Percentiles rank a stretch among this genome's conserved stretches.
Evolutionary conservation across 2,113 vertebrate genomes (phyloP).

Genomic region (Chaetodon trifascialis): DNA sequence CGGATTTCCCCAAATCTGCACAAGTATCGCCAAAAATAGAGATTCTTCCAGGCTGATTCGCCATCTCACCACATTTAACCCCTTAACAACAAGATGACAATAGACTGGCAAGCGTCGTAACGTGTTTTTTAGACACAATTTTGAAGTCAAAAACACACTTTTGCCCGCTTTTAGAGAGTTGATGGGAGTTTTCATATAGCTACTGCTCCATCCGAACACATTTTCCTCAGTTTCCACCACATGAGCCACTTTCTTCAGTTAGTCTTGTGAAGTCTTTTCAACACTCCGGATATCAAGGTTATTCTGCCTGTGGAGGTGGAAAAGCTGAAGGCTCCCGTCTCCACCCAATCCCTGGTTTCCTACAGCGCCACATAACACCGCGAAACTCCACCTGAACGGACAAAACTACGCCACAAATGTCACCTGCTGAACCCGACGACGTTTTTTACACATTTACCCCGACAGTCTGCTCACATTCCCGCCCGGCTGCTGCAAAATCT

Average conservation of each 20-base stretch:
- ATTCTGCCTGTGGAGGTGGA: neutral
- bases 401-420: neutral
- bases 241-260: neutral
- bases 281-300: neutral
- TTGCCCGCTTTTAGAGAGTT: neutral
- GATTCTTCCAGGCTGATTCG: no score
- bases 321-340: constrained; percentile 40
- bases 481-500: neutral
- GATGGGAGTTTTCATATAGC: neutral
- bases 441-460: neutral
- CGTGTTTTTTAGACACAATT: neutral
- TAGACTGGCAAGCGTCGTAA: neutral
- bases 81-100: no score
- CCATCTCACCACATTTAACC: neutral
- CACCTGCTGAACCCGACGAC: neutral
- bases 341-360: constrained; percentile 59
- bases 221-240: no score
- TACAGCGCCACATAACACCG: neutral
- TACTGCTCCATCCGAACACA: neutral
- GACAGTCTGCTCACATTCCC: neutral
- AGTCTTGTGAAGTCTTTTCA: no score
- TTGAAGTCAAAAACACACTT: neutral
- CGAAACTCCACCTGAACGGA: neutral
- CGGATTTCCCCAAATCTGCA: neutral
- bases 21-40: neutral